Conservation (phyloP, 1,140 invertebrate genomes). For the Papilio machaon region DNA sequence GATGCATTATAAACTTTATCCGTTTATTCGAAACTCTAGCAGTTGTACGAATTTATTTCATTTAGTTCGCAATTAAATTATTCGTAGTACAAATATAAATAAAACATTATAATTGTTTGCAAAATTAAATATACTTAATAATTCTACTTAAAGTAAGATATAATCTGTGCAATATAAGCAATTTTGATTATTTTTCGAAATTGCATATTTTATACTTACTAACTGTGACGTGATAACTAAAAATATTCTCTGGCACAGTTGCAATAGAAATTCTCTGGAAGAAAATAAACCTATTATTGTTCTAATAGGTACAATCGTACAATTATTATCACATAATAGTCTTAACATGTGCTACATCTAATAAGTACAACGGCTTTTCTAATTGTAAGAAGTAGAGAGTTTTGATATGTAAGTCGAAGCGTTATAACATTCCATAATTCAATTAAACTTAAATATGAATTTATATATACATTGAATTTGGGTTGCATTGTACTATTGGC, state of each 20-base stretch:
- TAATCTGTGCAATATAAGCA: no score
- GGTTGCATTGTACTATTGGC: background rate
- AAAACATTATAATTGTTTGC: background rate
- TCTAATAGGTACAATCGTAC: background rate
- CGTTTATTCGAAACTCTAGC: constrained; percentile 3
- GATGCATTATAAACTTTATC: constrained; percentile 3
- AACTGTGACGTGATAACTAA: no score
- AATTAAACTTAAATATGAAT: background rate
- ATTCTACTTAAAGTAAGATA: background rate
- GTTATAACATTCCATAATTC: background rate
- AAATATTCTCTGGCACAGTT: no score
- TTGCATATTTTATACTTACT: no score
- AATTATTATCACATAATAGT: background rate
- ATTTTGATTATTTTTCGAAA: no score
- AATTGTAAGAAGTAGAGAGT: background rate
- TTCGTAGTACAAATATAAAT: background rate
- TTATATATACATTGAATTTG: background rate
- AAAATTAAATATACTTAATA: background rate
- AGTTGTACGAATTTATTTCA: background rate
- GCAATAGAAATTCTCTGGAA: no score
- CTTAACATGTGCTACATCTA: background rate
- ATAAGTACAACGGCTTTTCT: background rate
- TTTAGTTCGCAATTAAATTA: background rate
- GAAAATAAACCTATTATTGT: no score
- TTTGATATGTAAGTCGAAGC: background rate